A percentile compares a stretch with the other conserved stretches of the same genome.
phyloP scores from a whole-genome alignment of 2,888 invertebrate genomes.

The Cynaeus angustus region DNA sequence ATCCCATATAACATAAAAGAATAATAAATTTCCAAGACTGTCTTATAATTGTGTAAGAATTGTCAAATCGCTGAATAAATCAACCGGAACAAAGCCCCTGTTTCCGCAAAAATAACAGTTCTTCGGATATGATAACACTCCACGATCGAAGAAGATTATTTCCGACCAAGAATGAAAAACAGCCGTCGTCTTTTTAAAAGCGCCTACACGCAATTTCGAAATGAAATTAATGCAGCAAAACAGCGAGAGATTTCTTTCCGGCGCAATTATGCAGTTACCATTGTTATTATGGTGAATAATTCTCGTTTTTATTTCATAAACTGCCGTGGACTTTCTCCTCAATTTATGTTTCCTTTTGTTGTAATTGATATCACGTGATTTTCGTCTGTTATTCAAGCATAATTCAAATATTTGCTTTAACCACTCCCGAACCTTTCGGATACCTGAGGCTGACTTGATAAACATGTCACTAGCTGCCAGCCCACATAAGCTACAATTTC shows the following conservation, averaged over 20 bases:
- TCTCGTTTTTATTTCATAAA: background rate
- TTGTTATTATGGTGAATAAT: constrained; percentile 2
- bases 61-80: background rate
- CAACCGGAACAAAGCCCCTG: background rate
- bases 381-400: constrained; percentile 9
- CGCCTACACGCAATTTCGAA: background rate
- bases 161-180: background rate
- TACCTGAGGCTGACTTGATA: constrained; percentile 16
- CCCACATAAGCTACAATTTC: constrained; percentile 4
- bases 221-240: background rate
- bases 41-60: too few species aligned
- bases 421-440: background rate
- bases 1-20: too few species aligned
- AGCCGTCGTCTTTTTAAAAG: background rate
- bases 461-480: constrained; percentile 8
- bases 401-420: constrained; percentile 26
- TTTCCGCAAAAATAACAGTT: background rate
- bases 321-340: background rate
- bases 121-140: background rate
- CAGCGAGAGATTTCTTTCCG: background rate
- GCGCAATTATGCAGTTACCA: background rate
- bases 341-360: background rate
- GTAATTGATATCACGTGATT: constrained; percentile 17
- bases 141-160: background rate
- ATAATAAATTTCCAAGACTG: too few species aligned